Base-by-base conservation (phyloP, 1,140 invertebrate genomes). In the Trichogramma pretiosum region DNA sequence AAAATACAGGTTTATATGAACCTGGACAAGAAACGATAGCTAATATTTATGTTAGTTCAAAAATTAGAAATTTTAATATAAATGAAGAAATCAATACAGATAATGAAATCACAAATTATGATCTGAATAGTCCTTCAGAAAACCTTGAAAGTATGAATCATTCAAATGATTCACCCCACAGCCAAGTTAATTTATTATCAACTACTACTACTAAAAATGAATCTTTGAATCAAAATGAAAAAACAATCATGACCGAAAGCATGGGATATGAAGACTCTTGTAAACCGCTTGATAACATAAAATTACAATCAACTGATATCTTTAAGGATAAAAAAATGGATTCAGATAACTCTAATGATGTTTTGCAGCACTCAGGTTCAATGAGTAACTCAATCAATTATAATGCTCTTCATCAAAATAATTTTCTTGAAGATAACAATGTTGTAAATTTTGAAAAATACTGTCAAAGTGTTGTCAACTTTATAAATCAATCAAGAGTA, bases 1-100 rank as follows among this genome's bases (percentile, higher is more conserved):
- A 84, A n/a, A 85, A 81, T 56, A 88, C 85, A 3, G 89, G 89
- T n/a, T 60, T 90, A 36, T 87, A 91, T 70, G 90, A 84, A 0
- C 68, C 91, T 52, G 84, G 83, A 30, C 80, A 84, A 8, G 87
- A 92, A 72, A 89, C 86, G 8, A 65, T 83, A 17, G 74, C 83
- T 1, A 81, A 87, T 51, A 70, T 86, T 22, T 84, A 80, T 77
- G 61, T 87, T 8, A 76, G 78, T 50, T 67, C 73, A 0, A 52
- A 32, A 19, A 50, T 59, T 19, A 30, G 3, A 22, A 35, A n/a
- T n/a, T n/a, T n/a, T n/a, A n/a, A n/a, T n/a, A n/a, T n/a, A n/a
- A n/a, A n/a, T n/a, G n/a, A n/a, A n/a, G n/a, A n/a, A n/a, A n/a
- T n/a, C n/a, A 8, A 22, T 8, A 34, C 5, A 30, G 33, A 13